Conservation (phyloP, 92 coral and sea anemone genomes). For the Scolanthus callimorphus region DNA sequence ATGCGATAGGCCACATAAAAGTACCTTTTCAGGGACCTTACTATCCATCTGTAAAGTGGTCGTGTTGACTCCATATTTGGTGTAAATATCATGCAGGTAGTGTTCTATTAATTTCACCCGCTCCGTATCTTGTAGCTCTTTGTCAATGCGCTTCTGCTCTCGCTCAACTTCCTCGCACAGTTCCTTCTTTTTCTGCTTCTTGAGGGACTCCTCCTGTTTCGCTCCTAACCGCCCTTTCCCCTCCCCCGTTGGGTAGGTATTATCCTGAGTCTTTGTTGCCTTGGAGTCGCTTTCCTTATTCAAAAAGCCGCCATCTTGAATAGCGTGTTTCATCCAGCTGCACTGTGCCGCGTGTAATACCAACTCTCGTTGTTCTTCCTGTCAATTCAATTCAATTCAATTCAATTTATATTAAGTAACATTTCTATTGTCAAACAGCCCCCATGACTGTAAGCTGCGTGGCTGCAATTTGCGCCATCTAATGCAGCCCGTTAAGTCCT, state of each 20-base stretch:
- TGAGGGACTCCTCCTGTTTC: conserved; percentile 60
- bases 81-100: conserved; percentile 60
- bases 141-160: conserved; percentile 49
- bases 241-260: background rate
- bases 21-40: conserved; percentile 1
- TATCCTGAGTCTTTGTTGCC: background rate
- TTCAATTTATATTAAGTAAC: no score
- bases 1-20: no score
- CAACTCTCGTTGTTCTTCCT: conserved; percentile 19
- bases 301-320: conserved; percentile 11
- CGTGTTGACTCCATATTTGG: conserved; percentile 22
- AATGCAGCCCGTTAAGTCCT: no score
- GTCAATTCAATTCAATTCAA: no score
- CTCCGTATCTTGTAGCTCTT: conserved; percentile 68
- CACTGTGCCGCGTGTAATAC: conserved; percentile 19
- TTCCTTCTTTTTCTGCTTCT: conserved; percentile 63
- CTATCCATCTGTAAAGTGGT: conserved; percentile 19
- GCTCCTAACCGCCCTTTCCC: background rate
- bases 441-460: no score
- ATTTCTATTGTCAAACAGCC: no score
- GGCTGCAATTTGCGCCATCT: no score
- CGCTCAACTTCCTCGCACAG: conserved; percentile 38
- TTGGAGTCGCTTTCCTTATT: conserved; percentile 6
- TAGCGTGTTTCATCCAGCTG: conserved; percentile 25
- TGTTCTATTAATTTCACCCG: conserved; percentile 62